These are phyloP conservation scores for Virgularia gustaviana DNA, from an alignment of 92 coral and sea anemone genomes.

Conservation along the genomic window DNA sequence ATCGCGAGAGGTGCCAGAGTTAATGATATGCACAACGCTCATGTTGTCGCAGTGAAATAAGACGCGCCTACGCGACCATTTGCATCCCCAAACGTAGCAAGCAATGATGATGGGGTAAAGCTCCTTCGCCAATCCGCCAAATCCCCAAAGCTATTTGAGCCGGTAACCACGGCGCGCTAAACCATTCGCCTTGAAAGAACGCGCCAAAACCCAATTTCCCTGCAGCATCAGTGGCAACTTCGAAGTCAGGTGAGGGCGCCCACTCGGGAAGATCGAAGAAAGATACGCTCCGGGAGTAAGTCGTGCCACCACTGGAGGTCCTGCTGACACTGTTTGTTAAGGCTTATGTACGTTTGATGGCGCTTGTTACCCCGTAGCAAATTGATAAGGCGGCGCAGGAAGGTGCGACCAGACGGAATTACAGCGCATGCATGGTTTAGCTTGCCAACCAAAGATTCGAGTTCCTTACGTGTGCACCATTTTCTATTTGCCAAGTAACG, in stretches of 20 bases:
- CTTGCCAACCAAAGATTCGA: constrained; percentile 22
- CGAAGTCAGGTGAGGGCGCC: constrained; percentile 5
- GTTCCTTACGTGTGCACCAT: not conserved
- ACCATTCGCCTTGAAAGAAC: not conserved
- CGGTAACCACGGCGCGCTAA: not conserved
- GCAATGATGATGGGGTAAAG: constrained; percentile 36
- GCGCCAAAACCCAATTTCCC: constrained; percentile 5
- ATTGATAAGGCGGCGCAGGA: too few relatives aligned
- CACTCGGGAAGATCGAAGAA: constrained; percentile 25
- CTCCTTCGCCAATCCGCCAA: constrained; percentile 1
- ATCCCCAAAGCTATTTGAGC: not conserved
- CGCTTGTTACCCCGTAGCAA: too few relatives aligned
- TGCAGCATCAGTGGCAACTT: constrained; percentile 28
- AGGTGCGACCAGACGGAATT: too few relatives aligned
- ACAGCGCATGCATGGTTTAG: constrained; percentile 21
- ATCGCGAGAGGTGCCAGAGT: constrained; percentile 25
- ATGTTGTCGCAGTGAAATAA: constrained; percentile 34
- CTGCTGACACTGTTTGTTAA: not conserved
- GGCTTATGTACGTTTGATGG: not conserved
- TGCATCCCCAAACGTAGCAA: constrained; percentile 41
- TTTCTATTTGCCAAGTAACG: not conserved
- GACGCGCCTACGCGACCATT: constrained; percentile 28
- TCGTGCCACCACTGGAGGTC: constrained; percentile 15
- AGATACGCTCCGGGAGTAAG: not conserved
- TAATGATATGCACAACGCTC: constrained; percentile 41